phyloP scores from a whole-genome alignment of 2,113 vertebrate genomes.

The Melanocharis versteri region DNA sequence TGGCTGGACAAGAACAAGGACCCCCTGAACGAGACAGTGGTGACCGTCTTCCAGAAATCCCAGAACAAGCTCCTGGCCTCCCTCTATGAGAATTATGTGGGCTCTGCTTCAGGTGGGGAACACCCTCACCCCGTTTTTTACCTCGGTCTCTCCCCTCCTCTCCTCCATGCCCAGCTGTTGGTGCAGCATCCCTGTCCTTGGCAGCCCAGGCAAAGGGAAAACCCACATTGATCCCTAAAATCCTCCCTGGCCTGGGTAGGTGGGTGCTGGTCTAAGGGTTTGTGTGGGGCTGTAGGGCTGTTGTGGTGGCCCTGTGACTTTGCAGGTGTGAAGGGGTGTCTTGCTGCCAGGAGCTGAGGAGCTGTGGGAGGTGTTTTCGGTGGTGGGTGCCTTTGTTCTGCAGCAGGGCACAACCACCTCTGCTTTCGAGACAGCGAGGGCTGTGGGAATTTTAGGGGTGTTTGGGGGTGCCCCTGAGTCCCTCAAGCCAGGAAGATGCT shows the following conservation, averaged over 20 bases:
- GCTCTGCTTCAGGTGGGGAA: slow-evolving; percentile 79
- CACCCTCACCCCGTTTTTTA: not conserved
- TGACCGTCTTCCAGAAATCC: slow-evolving; percentile 87
- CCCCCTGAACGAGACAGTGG: slow-evolving; percentile 91
- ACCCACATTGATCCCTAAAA: not conserved
- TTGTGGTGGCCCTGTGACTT: not conserved
- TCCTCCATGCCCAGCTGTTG: not conserved
- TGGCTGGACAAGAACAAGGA: slow-evolving; percentile 97
- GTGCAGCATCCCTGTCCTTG: not conserved
- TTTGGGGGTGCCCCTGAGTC: not conserved
- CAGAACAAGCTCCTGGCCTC: slow-evolving; percentile 86
- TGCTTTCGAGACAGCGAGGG: not conserved
- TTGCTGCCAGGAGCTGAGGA: not conserved
- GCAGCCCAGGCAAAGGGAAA: not conserved
- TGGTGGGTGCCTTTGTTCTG: not conserved
- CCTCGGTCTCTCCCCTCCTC: fast-evolving
- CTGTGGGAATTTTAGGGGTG: not conserved
- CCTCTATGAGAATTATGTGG: slow-evolving; percentile 86
- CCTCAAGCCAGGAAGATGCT: not conserved
- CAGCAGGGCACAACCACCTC: not conserved
- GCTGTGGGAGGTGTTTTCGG: not conserved
- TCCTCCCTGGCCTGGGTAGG: not conserved
- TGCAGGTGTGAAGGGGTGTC: not conserved
- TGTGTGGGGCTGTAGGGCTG: not conserved
- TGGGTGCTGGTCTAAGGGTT: not conserved